These are phyloP conservation scores for Apostichopus leukothele DNA, from an alignment of 53 echinoderm and acorn worm species.

Conservation along the genomic window DNA sequence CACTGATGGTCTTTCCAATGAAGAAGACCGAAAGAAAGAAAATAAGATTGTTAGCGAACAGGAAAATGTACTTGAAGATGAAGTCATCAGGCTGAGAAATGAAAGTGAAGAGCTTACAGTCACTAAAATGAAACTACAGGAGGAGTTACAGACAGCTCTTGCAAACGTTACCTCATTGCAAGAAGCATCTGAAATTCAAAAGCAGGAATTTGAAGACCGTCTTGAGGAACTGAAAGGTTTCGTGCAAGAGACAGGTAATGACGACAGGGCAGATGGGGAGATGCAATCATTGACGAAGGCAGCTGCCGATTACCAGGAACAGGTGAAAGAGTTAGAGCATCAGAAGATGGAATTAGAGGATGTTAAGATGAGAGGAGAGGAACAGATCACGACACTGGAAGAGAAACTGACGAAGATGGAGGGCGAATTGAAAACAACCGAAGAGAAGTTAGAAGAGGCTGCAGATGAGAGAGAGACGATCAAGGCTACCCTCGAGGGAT, in stretches of 20 bases:
- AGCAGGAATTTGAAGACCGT: background rate
- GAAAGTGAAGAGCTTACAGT: background rate
- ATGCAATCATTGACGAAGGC: no score
- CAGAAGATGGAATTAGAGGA: constrained; percentile 56
- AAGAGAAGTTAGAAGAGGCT: background rate
- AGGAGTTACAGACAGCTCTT: background rate
- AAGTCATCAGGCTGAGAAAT: background rate
- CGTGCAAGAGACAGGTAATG: no score
- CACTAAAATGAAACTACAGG: background rate
- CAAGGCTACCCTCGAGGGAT: background rate
- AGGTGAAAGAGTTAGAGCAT: background rate
- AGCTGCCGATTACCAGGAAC: no score
- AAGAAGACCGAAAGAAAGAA: background rate
- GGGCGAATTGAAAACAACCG: constrained; percentile 22
- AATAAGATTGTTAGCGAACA: background rate
- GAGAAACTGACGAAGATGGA: constrained; percentile 50
- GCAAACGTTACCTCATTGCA: background rate
- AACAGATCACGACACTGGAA: constrained; percentile 40
- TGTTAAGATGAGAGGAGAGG: constrained; percentile 41
- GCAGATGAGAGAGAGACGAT: background rate
- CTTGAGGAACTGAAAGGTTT: no score
- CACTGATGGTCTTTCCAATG: background rate
- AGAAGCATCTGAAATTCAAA: background rate
- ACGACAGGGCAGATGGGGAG: no score
- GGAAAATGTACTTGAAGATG: background rate